Percentiles rank a stretch among this genome's conserved stretches.
Conservation (phyloP, 2,888 invertebrate species). For the Dicranocentrus wangi region DNA sequence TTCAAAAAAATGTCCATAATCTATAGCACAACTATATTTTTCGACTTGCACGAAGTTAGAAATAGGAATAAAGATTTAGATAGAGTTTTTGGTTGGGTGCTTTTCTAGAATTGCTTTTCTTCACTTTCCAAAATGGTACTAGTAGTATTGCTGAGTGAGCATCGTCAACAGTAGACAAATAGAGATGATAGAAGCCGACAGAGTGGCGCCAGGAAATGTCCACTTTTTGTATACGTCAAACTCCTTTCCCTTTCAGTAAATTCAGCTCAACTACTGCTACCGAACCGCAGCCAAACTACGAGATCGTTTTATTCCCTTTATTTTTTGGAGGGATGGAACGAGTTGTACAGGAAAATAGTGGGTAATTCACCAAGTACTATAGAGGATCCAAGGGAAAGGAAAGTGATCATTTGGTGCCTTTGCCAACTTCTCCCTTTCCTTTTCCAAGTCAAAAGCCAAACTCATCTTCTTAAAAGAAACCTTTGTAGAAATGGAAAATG, state of each 20-base stretch:
- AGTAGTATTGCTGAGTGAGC: slow-evolving; percentile 50
- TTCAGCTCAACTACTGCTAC: neutral
- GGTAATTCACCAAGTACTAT: slow-evolving; percentile 21
- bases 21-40: slow-evolving; percentile 9
- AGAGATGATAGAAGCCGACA: slow-evolving; percentile 67
- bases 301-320: slow-evolving; percentile 33
- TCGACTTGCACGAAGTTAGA: too few species aligned
- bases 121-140: slow-evolving; percentile 16
- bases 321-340: slow-evolving; percentile 9
- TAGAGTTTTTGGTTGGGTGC: slow-evolving; percentile 33
- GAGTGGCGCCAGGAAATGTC: slow-evolving; percentile 73
- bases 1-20: slow-evolving; percentile 10
- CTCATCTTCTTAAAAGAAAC: slow-evolving; percentile 31
- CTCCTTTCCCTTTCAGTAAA: slow-evolving; percentile 52
- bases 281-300: neutral
- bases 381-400: slow-evolving; percentile 34
- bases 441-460: slow-evolving; percentile 6
- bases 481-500: slow-evolving; percentile 12
- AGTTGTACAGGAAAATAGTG: neutral
- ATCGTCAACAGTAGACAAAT: slow-evolving; percentile 45
- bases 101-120: slow-evolving; percentile 24
- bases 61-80: neutral
- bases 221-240: slow-evolving; percentile 72
- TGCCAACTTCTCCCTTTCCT: slow-evolving; percentile 58
- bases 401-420: slow-evolving; percentile 55